Base-by-base conservation (phyloP, 2,888 invertebrate species). In the Petrolisthes cinctipes region DNA sequence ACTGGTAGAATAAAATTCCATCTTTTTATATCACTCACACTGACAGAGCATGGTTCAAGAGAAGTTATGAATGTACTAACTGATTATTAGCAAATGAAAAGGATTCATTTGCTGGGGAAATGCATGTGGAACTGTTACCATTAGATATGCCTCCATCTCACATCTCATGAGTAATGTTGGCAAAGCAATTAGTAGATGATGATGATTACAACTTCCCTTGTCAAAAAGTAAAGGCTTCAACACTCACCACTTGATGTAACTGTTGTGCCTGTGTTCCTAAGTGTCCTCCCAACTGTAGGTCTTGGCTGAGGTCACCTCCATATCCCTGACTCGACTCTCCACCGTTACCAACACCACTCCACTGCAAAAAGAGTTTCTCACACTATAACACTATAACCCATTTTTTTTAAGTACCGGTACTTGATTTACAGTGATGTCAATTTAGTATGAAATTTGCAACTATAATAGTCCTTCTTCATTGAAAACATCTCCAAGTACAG, bases 321-420 rank as follows among this genome's bases (percentile, higher is more conserved):
- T 71, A 71, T 1, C 71, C 71, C 20, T 61, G 61, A 17, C 71
- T n/a, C 20, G 71, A 7, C n/a, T n/a, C 71, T n/a, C 71, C 20
- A n/a, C 71, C 71, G 20, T n/a, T 71, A 20, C 20, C 71, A 71
- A 14, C 71, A 71, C 71, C 71, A 71, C 71, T 20, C 71, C 71
- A 71, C 71, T 71, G 71, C 7, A 37, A 37, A 37, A 37, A 37
- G 37, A 37, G 37, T 37, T 1, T 37, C 37, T 37, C 37, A 37
- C 37, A 37, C 37, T 37, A 37, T 37, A 37, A 37, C 7, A 71
- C 14, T 7, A 20, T 14, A 61, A 1, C 9, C 61, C 1, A 3
- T 61, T 17, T 2, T 61, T 37, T 37, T 37, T 37, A 37, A 37
- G 37, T 37, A n/a, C n/a, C n/a, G n/a, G n/a, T n/a, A 37, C 37